phyloP scores from a whole-genome alignment of 2,113 vertebrate species.

The Sisor rabdophorus region DNA sequence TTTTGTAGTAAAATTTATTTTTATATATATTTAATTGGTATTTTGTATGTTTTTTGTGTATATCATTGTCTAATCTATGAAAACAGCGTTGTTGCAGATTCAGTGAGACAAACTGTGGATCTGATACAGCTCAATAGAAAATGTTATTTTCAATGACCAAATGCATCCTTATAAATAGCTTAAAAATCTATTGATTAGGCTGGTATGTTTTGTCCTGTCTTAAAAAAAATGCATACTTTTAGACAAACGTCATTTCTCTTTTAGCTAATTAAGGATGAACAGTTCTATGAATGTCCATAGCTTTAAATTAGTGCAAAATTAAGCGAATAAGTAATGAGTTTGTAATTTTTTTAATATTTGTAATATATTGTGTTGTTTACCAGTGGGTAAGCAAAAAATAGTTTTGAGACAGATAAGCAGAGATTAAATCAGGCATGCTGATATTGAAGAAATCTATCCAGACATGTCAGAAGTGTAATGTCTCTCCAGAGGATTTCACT shows the following conservation, averaged over 20 bases:
- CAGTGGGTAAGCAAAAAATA: neutral
- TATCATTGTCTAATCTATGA: too few species aligned
- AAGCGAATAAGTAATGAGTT: conserved; percentile 18
- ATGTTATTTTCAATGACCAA: conserved; percentile 18
- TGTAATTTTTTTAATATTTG: conserved; percentile 20
- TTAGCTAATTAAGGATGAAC: too few species aligned
- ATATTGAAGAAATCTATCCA: conserved; percentile 17
- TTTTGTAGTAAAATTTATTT: too few species aligned
- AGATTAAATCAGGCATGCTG: conserved; percentile 7
- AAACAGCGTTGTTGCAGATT: conserved; percentile 1
- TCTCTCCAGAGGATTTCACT: conserved; percentile 15
- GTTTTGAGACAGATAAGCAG: conserved; percentile 10
- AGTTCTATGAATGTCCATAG: neutral
- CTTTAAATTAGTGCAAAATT: neutral
- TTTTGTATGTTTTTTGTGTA: too few species aligned
- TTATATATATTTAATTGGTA: too few species aligned
- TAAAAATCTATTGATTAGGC: neutral
- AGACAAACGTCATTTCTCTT: conserved; percentile 15
- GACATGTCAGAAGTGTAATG: conserved; percentile 6
- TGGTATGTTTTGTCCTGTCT: neutral
- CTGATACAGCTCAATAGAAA: neutral
- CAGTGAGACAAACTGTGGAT: conserved; percentile 9
- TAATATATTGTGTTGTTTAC: neutral
- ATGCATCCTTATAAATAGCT: neutral
- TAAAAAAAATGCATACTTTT: neutral